Evolutionary conservation across 1,140 invertebrate genomes (phyloP), one percentile per base, ranked within the genome.

Genomic region (Drosophila arawakana): DNA sequence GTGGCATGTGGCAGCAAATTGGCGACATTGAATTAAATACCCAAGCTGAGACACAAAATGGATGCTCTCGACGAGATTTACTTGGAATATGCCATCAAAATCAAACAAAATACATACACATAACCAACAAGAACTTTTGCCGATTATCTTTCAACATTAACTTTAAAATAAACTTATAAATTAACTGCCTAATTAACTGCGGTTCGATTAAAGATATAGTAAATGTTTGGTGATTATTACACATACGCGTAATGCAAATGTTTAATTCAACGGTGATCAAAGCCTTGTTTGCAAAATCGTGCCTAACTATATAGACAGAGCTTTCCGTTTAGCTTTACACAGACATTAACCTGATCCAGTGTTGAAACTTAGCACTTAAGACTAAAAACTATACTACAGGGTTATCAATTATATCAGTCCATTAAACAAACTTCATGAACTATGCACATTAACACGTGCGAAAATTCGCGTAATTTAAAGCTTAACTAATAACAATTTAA

Each of bases 21-120:
- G 75, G 58, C 50, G 76, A 50, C 80, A 49, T 72, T 72, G 67
- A 77, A 77, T 78, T 84, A 88, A 71, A 61, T 59, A 49, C 78
- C 37, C 21, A 52, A 68, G 74, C 65, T 61, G 67, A 58, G 59
- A 66, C 44, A 66, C 76, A 47, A 70, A 66, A 60, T 50, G 76
- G 73, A 75, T 65, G 60, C 73, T 52, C 60, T 67, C 18, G 49
- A 81, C 34, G 79, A 77, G 70, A 49, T 72, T 30, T 46, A 37
- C 72, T 68, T 71, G 70, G 67, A 75, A 65, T 43, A 15, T 35
- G 34, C 11, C 7, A 65, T n/a, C 34, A 11, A 62, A 71, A 50
- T 2, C 7, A 47, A 59, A 46, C 15, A 15, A 62, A 35, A 34
- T 52, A 58, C 6, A 21, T n/a, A 58, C 21, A 46, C 44, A 68